A percentile compares a stretch with the other conserved stretches of the same genome.
These are phyloP conservation scores for Myrmophylax atrothorax DNA, from an alignment of 2,113 vertebrate genomes.

Conservation along the genomic window DNA sequence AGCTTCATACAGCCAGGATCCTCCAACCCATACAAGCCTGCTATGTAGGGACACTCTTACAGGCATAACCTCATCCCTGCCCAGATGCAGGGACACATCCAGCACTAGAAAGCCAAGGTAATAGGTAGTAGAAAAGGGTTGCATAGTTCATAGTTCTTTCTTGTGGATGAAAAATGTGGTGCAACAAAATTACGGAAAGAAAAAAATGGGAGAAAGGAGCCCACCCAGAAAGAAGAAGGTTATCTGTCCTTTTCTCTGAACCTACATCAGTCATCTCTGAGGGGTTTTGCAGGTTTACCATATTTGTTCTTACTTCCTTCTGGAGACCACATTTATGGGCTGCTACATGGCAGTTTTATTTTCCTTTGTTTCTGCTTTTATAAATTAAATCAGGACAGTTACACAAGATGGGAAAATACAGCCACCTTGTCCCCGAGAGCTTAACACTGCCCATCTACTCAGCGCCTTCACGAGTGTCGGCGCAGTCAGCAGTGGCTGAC, in stretches of 20 bases:
- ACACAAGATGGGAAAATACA: not conserved
- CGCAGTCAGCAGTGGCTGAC: not conserved
- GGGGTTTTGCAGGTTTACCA: not conserved
- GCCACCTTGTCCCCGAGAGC: not conserved
- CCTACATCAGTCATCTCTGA: not conserved
- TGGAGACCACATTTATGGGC: not conserved
- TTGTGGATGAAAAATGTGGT: not conserved
- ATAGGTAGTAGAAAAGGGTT: not conserved
- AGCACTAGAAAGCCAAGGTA: not conserved
- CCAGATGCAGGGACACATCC: not conserved
- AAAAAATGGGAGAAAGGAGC: not conserved
- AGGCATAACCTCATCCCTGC: rapidly evolving
- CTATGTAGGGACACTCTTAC: too few species aligned
- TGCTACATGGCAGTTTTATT: not conserved
- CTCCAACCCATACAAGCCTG: not conserved
- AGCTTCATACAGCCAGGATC: not conserved
- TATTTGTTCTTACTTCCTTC: not conserved
- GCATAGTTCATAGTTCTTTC: not conserved
- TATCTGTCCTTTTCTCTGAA: not conserved
- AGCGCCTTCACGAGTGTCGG: not conserved
- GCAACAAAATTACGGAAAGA: not conserved
- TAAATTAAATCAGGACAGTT: not conserved
- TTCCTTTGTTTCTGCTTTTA: not conserved
- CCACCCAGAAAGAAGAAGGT: not conserved
- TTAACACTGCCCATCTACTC: not conserved